Percentiles rank a stretch among this genome's conserved stretches.
These are phyloP conservation scores for Rousettus leschenaultii DNA, from an alignment of 2,113 vertebrate genomes.

Conservation along the genomic window DNA sequence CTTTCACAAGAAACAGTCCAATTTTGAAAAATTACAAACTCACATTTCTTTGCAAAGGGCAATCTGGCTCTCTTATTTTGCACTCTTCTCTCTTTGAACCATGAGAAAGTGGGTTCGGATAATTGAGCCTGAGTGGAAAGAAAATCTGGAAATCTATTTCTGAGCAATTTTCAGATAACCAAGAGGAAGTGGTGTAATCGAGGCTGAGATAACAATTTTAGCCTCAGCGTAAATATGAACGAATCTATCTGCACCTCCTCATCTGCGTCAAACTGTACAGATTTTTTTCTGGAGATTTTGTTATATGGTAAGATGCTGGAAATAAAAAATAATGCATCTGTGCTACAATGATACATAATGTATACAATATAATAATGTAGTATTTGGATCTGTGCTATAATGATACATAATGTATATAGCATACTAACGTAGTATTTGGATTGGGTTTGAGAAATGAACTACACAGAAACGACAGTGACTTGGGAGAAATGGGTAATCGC, in stretches of 20 bases:
- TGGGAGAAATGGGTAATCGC: not conserved
- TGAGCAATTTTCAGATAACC: slow-evolving; percentile 64
- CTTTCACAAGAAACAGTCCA: slow-evolving; percentile 37
- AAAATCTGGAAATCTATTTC: slow-evolving; percentile 71
- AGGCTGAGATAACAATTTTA: slow-evolving; percentile 62
- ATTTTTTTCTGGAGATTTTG: slow-evolving; percentile 15
- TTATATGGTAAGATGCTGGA: slow-evolving; percentile 28
- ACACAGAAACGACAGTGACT: slow-evolving; percentile 30
- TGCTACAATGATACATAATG: not conserved
- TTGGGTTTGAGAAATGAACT: slow-evolving; percentile 51
- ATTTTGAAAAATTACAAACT: slow-evolving; percentile 39
- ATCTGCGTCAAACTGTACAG: not conserved
- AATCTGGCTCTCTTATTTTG: slow-evolving; percentile 15
- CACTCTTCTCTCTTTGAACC: not conserved
- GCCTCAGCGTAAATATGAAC: slow-evolving; percentile 37
- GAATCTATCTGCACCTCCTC: slow-evolving; percentile 53
- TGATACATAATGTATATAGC: slow-evolving; percentile 53
- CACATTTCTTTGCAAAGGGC: slow-evolving; percentile 35
- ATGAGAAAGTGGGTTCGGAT: slow-evolving; percentile 28
- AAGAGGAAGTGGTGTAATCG: slow-evolving; percentile 50
- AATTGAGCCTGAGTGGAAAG: slow-evolving; percentile 62
- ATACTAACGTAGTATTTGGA: slow-evolving; percentile 38
- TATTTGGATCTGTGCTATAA: not conserved
- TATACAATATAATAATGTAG: too few relatives aligned
- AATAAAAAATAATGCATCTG: slow-evolving; percentile 65